Conservation (phyloP, 2,888 invertebrate species). For the Drosophila fulvimacula region DNA sequence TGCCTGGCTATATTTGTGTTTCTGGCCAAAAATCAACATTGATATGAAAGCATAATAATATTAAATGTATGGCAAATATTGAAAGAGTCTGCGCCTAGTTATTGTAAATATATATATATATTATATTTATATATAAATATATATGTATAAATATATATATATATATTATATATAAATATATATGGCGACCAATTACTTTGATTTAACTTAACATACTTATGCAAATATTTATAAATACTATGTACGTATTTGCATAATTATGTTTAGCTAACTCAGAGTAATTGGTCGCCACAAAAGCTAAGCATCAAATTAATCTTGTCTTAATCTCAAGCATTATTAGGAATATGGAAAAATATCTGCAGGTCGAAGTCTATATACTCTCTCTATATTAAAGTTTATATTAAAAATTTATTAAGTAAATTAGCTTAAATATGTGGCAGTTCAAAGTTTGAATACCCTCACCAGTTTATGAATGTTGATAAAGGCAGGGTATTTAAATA, state of each 20-base stretch:
- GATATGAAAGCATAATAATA: constrained; percentile 48
- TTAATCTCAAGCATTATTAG: background rate
- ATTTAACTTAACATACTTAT: too few relatives aligned
- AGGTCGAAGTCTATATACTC: background rate
- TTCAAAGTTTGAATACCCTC: too few relatives aligned
- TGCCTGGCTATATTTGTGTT: constrained; percentile 14
- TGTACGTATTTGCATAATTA: background rate
- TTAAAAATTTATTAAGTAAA: too few relatives aligned
- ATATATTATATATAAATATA: background rate
- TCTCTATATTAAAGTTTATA: background rate
- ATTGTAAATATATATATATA: constrained; percentile 8
- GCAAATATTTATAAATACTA: too few relatives aligned
- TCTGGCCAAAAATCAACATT: constrained; percentile 40
- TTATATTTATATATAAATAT: constrained; percentile 1
- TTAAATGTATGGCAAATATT: constrained; percentile 69
- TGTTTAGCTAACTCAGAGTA: constrained; percentile 7
- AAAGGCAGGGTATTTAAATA: too few relatives aligned
- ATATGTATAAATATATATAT: background rate
- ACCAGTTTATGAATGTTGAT: too few relatives aligned
- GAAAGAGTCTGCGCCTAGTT: constrained; percentile 37
- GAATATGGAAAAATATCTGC: background rate
- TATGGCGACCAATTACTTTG: too few relatives aligned
- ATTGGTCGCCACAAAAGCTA: constrained; percentile 4
- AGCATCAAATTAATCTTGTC: background rate
- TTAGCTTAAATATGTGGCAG: too few relatives aligned